Evolutionary conservation across 2,888 invertebrate species (phyloP).

Genomic region (Tanaodytes sp.): DNA sequence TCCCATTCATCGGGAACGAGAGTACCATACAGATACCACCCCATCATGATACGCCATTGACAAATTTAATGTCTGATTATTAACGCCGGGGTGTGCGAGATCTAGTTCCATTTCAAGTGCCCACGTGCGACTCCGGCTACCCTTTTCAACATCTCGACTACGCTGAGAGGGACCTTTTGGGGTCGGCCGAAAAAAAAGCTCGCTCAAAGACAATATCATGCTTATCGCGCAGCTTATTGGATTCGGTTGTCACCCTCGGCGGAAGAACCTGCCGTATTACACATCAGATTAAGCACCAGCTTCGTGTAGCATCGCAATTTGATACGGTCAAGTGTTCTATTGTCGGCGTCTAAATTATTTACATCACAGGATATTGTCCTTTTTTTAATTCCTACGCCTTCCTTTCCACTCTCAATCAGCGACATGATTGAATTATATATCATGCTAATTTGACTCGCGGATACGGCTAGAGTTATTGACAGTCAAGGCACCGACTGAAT

Average conservation of each 20-base stretch:
- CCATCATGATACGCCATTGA: conserved; percentile 70
- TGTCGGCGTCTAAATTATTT: conserved; percentile 20
- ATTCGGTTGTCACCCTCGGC: conserved; percentile 64
- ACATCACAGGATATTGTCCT: background rate
- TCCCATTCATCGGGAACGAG: conserved; percentile 58
- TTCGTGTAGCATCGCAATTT: conserved; percentile 60
- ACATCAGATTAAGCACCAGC: conserved; percentile 67
- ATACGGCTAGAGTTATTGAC: no score
- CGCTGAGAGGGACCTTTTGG: conserved; percentile 34
- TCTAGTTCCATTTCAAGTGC: conserved; percentile 65
- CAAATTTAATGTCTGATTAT: conserved; percentile 72
- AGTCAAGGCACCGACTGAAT: no score
- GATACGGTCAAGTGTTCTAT: conserved; percentile 65
- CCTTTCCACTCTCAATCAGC: no score
- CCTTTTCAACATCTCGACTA: conserved; percentile 31
- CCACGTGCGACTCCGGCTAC: conserved; percentile 66
- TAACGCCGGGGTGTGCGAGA: conserved; percentile 66
- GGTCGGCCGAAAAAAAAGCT: conserved; percentile 25
- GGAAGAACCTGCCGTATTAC: conserved; percentile 69
- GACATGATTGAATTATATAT: no score
- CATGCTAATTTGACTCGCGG: no score
- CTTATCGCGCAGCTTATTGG: conserved; percentile 68
- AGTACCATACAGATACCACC: no score
- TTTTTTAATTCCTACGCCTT: no score
- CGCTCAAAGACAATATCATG: conserved; percentile 63